phyloP scores from a whole-genome alignment of 2,797 vertebrate species.

The Lophotriccus pileatus region DNA sequence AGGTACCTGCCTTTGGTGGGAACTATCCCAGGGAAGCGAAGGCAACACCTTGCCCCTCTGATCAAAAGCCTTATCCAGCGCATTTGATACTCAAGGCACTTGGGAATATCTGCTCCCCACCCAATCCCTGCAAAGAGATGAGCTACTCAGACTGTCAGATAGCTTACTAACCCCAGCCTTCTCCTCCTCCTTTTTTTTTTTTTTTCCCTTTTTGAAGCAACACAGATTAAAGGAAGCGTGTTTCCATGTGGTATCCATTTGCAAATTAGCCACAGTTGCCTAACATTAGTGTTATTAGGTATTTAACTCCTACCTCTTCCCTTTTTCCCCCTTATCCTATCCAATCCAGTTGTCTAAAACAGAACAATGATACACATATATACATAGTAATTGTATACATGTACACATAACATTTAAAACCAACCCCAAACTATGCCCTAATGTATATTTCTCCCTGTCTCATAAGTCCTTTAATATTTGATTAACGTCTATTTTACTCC shows the following conservation, averaged over 20 bases:
- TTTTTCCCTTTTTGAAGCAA: neutral
- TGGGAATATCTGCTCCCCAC: neutral
- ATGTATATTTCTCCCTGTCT: constrained; percentile 33
- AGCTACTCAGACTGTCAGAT: constrained; percentile 49
- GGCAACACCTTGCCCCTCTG: neutral
- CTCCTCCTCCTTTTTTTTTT: neutral
- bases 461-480: constrained; percentile 64
- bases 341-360: neutral
- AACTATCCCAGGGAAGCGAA: neutral
- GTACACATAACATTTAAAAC: neutral
- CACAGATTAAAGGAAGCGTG: constrained; percentile 2
- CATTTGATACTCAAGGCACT: neutral
- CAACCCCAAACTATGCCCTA: neutral
- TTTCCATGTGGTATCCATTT: constrained; percentile 36
- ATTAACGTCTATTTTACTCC: constrained; percentile 59
- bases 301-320: neutral
- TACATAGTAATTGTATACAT: neutral
- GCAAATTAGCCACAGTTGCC: constrained; percentile 39
- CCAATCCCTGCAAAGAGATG: constrained; percentile 27
- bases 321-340: neutral
- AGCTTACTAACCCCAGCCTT: neutral
- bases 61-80: neutral
- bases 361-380: neutral
- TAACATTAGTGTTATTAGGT: neutral
- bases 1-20: neutral